A percentile compares a stretch with the other conserved stretches of the same genome.
These are phyloP conservation scores for Silurus lanzhouensis DNA, from an alignment of 2,797 vertebrate species.

Conservation along the genomic window DNA sequence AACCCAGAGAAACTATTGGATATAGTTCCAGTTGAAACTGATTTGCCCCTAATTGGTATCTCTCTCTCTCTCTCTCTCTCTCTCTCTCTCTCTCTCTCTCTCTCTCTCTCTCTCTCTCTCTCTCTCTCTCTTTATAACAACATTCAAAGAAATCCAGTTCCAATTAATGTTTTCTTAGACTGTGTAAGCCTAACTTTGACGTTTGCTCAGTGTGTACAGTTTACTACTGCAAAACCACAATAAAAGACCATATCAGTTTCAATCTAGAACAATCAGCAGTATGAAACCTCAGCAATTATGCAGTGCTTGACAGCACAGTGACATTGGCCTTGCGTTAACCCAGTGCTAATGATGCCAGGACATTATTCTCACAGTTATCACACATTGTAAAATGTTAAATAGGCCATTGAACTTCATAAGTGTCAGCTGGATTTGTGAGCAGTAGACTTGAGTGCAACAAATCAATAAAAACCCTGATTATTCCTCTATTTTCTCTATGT, in stretches of 20 bases:
- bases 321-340: constrained; percentile 54
- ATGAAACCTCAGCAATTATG: constrained; percentile 69
- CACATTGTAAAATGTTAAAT: constrained; percentile 21
- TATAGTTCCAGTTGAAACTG: neutral
- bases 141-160: neutral
- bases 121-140: neutral
- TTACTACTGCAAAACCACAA: constrained; percentile 67
- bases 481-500: constrained; percentile 3
- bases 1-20: neutral
- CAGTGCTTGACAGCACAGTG: constrained; percentile 54
- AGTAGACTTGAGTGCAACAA: constrained; percentile 4
- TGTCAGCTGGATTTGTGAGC: constrained; percentile 1
- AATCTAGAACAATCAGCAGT: constrained; percentile 67
- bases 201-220: neutral
- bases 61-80: neutral
- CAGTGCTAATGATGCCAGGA: constrained; percentile 59
- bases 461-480: constrained; percentile 22
- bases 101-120: neutral
- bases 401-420: constrained; percentile 25
- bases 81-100: neutral
- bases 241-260: constrained; percentile 68
- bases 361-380: constrained; percentile 62
- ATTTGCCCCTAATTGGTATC: neutral
- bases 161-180: neutral
- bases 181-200: neutral